These are phyloP conservation scores for Nematopogon swammerdamellus DNA, from an alignment of 2,888 invertebrate species.

Conservation along the genomic window DNA sequence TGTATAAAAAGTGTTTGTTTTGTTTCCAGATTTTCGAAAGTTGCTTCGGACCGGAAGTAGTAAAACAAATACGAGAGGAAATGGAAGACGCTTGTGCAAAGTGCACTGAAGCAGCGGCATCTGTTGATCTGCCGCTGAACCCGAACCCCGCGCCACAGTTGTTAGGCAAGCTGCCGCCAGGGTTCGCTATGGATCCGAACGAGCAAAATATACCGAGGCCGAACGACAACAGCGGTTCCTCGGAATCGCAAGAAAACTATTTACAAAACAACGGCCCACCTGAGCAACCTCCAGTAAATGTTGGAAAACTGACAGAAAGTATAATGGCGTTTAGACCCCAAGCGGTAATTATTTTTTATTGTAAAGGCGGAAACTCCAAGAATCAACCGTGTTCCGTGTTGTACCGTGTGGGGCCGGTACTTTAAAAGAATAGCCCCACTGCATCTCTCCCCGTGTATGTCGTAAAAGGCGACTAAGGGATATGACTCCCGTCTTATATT, in stretches of 20 bases:
- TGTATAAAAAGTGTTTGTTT: not conserved
- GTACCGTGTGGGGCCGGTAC: too few relatives aligned
- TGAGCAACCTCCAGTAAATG: constrained; percentile 28
- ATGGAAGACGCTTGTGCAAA: constrained; percentile 64
- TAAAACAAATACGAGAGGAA: constrained; percentile 64
- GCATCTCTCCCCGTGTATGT: too few relatives aligned
- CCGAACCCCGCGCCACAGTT: constrained; percentile 32
- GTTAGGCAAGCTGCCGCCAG: constrained; percentile 39
- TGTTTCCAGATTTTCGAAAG: constrained; percentile 63
- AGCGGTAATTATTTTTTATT: constrained; percentile 28
- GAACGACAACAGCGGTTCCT: constrained; percentile 33
- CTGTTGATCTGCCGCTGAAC: constrained; percentile 34
- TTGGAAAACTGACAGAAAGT: constrained; percentile 50
- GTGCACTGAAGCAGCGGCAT: constrained; percentile 55
- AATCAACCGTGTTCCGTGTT: too few relatives aligned
- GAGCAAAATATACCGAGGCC: constrained; percentile 43
- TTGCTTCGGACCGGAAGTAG: constrained; percentile 65
- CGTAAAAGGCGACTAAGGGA: too few relatives aligned
- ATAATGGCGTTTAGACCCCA: constrained; percentile 55
- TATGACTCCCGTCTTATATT: too few relatives aligned
- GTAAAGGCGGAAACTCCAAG: too few relatives aligned
- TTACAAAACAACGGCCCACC: constrained; percentile 25
- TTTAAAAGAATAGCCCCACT: too few relatives aligned
- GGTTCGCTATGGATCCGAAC: constrained; percentile 41
- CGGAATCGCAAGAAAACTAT: constrained; percentile 28